Evolutionary conservation across 2,797 vertebrate species (phyloP).

Genomic region (Centroberyx gerrardi): DNA sequence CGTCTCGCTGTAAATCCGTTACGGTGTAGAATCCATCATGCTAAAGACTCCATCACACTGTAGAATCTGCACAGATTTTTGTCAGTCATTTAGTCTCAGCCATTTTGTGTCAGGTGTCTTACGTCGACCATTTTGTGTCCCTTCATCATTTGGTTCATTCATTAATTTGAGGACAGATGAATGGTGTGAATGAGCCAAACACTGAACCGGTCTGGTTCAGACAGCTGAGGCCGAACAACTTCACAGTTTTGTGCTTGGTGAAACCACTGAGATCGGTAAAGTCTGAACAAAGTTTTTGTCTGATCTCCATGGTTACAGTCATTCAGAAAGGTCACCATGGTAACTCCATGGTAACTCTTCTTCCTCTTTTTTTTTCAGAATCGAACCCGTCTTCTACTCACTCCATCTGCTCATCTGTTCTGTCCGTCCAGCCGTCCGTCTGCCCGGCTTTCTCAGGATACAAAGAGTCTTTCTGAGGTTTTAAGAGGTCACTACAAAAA

Average conservation of each 20-base stretch:
- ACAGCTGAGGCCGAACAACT: not conserved
- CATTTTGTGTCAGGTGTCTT: too few relatives aligned
- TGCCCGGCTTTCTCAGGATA: not conserved
- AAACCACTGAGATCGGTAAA: not conserved
- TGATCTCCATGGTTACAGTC: not conserved
- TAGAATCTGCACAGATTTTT: constrained; percentile 12
- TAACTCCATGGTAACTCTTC: not conserved
- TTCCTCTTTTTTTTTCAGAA: not conserved
- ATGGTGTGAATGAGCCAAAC: too few relatives aligned
- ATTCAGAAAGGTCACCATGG: not conserved
- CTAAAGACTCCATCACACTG: too few relatives aligned
- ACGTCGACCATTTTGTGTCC: too few relatives aligned
- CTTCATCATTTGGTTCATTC: too few relatives aligned
- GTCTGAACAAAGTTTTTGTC: not conserved
- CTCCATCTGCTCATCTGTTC: not conserved
- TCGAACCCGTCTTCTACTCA: not conserved
- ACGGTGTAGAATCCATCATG: too few relatives aligned
- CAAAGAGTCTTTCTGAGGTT: too few relatives aligned
- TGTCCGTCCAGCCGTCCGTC: not conserved
- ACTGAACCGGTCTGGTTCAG: not conserved
- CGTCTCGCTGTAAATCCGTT: too few relatives aligned
- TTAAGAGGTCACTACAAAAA: constrained; percentile 3
- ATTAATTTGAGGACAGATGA: too few relatives aligned
- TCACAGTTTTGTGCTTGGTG: constrained; percentile 50
- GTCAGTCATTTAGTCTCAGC: not conserved